These are phyloP conservation scores for Cyanoderma ruficeps DNA, from an alignment of 2,113 vertebrate species.

Conservation along the genomic window DNA sequence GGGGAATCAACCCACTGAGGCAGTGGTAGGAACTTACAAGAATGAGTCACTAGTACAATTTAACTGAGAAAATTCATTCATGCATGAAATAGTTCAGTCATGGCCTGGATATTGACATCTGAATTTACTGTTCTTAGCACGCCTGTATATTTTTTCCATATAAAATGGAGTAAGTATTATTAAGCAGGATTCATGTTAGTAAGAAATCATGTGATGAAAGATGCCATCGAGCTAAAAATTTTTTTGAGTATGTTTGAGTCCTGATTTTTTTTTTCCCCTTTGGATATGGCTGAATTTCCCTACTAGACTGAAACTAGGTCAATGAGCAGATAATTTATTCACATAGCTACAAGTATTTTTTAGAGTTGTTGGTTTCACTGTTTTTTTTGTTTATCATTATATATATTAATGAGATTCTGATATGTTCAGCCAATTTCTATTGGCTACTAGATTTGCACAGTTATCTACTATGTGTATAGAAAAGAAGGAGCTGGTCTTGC, in stretches of 20 bases:
- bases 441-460: background rate
- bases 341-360: background rate
- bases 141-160: background rate
- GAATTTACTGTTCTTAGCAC: background rate
- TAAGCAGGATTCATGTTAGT: background rate
- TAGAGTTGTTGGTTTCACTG: background rate
- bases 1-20: background rate
- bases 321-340: slow-evolving; percentile 5
- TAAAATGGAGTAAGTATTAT: background rate
- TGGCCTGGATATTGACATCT: background rate
- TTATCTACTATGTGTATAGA: background rate
- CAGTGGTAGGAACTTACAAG: background rate
- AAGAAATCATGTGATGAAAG: background rate
- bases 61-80: background rate
- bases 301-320: slow-evolving; percentile 3
- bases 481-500: background rate
- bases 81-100: background rate
- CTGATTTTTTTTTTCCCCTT: background rate
- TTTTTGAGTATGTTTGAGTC: background rate
- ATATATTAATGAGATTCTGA: background rate
- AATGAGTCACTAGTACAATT: background rate
- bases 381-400: background rate
- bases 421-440: background rate
- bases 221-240: background rate
- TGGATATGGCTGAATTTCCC: background rate